phyloP scores from a whole-genome alignment of 2,797 vertebrate genomes.

The Protosalanx chinensis region DNA sequence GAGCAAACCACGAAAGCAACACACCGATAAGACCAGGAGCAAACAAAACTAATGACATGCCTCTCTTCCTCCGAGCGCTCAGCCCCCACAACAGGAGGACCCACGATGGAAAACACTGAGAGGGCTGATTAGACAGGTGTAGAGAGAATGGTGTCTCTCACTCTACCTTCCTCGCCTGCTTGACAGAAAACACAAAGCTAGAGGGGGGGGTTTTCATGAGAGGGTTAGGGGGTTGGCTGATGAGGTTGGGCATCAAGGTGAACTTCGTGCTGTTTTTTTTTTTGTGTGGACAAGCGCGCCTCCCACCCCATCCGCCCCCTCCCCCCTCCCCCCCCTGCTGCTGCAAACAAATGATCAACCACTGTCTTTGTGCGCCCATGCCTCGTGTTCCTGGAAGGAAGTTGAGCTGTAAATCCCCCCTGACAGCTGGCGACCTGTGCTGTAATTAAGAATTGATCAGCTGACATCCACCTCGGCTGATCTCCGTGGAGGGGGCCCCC shows the following conservation, averaged over 20 bases:
- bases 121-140: neutral
- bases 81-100: conserved; percentile 29
- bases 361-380: neutral
- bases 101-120: too few relatives aligned
- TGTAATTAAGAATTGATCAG: conserved; percentile 47
- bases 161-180: too few relatives aligned
- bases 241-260: too few relatives aligned
- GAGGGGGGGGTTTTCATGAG: too few relatives aligned
- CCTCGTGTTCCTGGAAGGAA: neutral
- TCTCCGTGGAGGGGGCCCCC: neutral
- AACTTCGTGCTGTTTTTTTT: too few relatives aligned
- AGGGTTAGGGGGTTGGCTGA: too few relatives aligned
- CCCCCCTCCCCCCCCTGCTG: neutral
- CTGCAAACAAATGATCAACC: neutral
- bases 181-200: neutral
- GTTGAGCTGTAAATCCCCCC: conserved; percentile 12
- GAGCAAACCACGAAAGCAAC: conserved; percentile 73
- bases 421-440: conserved; percentile 15
- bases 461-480: conserved; percentile 17
- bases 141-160: neutral
- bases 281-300: too few relatives aligned
- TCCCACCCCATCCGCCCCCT: too few relatives aligned
- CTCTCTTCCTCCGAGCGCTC: conserved; percentile 47
- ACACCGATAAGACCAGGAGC: conserved; percentile 64
- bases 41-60: conserved; percentile 71